phyloP scores from a whole-genome alignment of 2,797 vertebrate species.

The Stomatorhinus walkeri region DNA sequence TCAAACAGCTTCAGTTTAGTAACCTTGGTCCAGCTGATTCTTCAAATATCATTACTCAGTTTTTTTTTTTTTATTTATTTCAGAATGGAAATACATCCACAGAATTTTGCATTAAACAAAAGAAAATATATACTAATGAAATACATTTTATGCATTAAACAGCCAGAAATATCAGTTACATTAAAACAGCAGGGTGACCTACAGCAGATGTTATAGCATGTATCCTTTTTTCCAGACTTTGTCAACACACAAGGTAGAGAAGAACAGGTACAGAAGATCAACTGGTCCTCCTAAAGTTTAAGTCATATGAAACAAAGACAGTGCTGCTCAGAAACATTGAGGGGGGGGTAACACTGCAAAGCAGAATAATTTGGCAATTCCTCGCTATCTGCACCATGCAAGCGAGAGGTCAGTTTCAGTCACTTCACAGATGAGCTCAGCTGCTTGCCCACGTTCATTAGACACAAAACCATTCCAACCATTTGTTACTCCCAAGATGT shows the following conservation, averaged over 20 bases:
- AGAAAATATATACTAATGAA: background rate
- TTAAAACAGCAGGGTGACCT: conserved; percentile 21
- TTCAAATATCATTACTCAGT: background rate
- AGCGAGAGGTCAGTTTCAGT: background rate
- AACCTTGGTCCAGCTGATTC: background rate
- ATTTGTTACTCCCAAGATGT: background rate
- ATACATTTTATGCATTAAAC: conserved; percentile 13
- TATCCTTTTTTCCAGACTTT: conserved; percentile 14
- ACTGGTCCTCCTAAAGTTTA: conserved; percentile 12
- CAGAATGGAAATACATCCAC: conserved; percentile 3
- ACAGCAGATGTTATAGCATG: conserved; percentile 17
- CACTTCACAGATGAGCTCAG: background rate
- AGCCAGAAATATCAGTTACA: conserved; percentile 17
- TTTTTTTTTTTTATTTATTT: background rate
- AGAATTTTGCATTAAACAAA: background rate
- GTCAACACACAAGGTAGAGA: conserved; percentile 15
- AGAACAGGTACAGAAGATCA: conserved; percentile 14
- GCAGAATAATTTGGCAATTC: background rate
- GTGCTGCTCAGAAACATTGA: background rate
- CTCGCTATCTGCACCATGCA: background rate
- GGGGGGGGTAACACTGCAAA: background rate
- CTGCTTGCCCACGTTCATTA: background rate
- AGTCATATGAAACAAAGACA: conserved; percentile 12
- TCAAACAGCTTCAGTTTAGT: background rate
- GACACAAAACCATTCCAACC: background rate